A percentile compares a stretch with the other conserved stretches of the same genome.
Evolutionary conservation across 2,888 invertebrate genomes (phyloP).

Genomic region (Caenorhabditis becei): DNA sequence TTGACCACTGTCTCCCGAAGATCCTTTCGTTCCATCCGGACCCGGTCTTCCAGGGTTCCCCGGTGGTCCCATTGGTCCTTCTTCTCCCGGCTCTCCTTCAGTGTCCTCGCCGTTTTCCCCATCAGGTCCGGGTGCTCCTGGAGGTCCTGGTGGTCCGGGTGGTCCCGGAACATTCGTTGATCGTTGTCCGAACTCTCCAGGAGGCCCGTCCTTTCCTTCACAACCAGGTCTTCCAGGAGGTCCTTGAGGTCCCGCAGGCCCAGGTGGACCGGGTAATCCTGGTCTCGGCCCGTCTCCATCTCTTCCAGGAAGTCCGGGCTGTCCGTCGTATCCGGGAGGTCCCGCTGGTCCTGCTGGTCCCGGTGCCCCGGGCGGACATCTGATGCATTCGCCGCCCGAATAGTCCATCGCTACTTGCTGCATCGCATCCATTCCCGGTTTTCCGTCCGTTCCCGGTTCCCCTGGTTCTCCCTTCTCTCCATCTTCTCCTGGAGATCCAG

Average conservation of each 20-base stretch:
- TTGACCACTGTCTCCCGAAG: constrained; percentile 43
- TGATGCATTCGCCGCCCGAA: constrained; percentile 44
- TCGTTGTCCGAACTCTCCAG: constrained; percentile 36
- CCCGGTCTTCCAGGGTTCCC: constrained; percentile 48
- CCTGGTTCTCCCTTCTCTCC: constrained; percentile 36
- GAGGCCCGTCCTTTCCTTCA: constrained; percentile 37
- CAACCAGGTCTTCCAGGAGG: constrained; percentile 21
- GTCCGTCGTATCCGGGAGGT: constrained; percentile 50
- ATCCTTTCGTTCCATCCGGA: constrained; percentile 35
- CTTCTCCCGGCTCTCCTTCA: constrained; percentile 38
- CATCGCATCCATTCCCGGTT: constrained; percentile 51
- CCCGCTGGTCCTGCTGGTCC: constrained; percentile 54
- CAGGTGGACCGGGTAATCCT: constrained; percentile 40
- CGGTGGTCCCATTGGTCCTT: constrained; percentile 45
- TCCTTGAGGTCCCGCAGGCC: constrained; percentile 52
- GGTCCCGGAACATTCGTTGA: constrained; percentile 42
- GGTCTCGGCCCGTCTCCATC: constrained; percentile 43
- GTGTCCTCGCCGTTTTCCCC: constrained; percentile 38
- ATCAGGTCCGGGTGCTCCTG: constrained; percentile 49
- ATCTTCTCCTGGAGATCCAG: constrained; percentile 19
- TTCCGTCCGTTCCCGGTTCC: constrained; percentile 34
- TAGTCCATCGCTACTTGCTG: constrained; percentile 52
- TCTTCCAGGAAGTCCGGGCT: constrained; percentile 38
- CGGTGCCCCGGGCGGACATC: constrained; percentile 49
- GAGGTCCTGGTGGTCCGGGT: constrained; percentile 49